A percentile compares a stretch with the other conserved stretches of the same genome.
Conservation (phyloP, 2,888 invertebrate genomes). For the Diadromus collaris region DNA sequence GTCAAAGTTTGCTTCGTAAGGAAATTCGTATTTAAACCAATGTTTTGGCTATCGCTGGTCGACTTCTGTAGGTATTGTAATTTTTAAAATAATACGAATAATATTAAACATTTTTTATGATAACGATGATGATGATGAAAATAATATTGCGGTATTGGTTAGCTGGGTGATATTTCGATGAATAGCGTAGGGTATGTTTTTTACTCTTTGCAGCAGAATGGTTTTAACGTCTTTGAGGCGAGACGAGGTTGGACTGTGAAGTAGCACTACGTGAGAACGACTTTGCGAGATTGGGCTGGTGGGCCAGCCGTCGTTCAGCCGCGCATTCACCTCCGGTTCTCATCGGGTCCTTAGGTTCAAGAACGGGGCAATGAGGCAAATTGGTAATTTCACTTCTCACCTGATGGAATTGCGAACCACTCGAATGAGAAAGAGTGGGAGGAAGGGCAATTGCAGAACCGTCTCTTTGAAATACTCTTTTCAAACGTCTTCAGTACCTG, state of each 20-base stretch:
- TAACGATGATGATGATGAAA: background rate
- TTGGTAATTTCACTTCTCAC: conserved; percentile 56
- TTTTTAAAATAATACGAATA: background rate
- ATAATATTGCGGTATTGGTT: background rate
- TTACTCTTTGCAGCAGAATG: background rate
- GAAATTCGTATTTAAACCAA: background rate
- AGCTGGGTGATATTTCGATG: background rate
- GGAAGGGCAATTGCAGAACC: conserved; percentile 32
- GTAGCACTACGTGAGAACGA: conserved; percentile 37
- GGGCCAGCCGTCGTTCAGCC: conserved; percentile 1
- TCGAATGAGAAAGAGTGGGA: conserved; percentile 22
- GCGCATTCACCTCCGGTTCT: background rate
- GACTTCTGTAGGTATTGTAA: too few relatives aligned
- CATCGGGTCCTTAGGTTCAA: conserved; percentile 30
- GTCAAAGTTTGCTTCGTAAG: conserved; percentile 14
- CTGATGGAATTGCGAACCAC: conserved; percentile 47
- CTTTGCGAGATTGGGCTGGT: conserved; percentile 31
- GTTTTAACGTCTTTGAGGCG: background rate
- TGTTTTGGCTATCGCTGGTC: background rate
- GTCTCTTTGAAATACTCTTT: conserved; percentile 1
- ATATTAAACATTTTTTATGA: background rate
- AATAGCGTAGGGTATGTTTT: background rate
- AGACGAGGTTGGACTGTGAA: background rate
- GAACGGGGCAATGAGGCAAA: conserved; percentile 47
- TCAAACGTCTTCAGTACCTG: background rate